Evolutionary conservation across 2,888 invertebrate species (phyloP), one percentile per base, ranked within the genome.

Genomic region (Volucella bombylans): DNA sequence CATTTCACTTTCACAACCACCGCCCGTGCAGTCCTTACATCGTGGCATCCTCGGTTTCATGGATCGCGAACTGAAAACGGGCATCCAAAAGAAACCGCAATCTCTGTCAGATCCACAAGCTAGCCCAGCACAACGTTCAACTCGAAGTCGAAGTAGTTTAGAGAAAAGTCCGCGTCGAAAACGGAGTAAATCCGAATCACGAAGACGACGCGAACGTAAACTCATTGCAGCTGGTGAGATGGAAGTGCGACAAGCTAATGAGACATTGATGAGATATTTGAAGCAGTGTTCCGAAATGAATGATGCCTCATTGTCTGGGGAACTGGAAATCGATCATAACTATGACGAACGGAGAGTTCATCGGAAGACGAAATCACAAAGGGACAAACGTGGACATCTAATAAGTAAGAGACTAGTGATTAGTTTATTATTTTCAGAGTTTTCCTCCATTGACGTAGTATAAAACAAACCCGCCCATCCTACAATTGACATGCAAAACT

Each of bases 281-380:
- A 92, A 92, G 43, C 92, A 92, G 74, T 92, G 91, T 86, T 90
- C 92, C n/a, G 92, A 92, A 68, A 90, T 92, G 89, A 91, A 92
- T 69, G 92, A 92, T 87, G 92, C 91, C 23, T 92, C 92, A 45
- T 79, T 92, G 15, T 92, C 92, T 8, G 92, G 92, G 6, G 92
- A 92, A 57, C 87, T 92, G 81, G 92, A 92, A 87, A 92, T 92
- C 81, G 92, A 92, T 88, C 90, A 92, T 82, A 92, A 90, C 68
- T 88, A 89, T 38, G 92, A 92, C 71, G 92, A 92, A 82, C 88
- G 92, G n/a, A 88, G 90, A 39, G 92, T 92, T 77, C 91, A 91
- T 82, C 89, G 92, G 12, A 92, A 91, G 88, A 92, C 92, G 74
- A 91, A 91, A 88, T 91, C 92, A 78, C 92, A 92, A 86, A 88